Evolutionary conservation across 2,888 invertebrate genomes (phyloP), one percentile per base, ranked within the genome.

Genomic region (Theristus sp.): DNA sequence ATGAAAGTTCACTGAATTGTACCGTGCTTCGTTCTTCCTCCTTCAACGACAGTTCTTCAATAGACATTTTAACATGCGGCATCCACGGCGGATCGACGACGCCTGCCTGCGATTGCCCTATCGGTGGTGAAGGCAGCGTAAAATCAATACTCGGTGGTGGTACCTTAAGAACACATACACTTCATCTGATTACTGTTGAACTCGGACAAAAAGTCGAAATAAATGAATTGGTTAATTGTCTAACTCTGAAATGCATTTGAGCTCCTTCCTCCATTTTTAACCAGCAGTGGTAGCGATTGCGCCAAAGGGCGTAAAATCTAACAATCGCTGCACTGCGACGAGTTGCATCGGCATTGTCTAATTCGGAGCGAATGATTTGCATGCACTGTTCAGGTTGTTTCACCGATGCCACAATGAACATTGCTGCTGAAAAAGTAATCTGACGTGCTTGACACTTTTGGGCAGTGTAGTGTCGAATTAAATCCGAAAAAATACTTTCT

Each of bases 131-230:
- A 0, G 98, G 98, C 58, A 98, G 78, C 0, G 98, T 98, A 74
- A 99, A 99, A 74, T 99, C 98, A 63, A 99, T 98, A 26, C 91
- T 90, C 0, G 98, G 98, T 0, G 98, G 98, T 0, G 96, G 94
- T 1, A 98, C 70, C 75, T 77, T 66, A 26, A 29, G 62, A 59
- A n/a, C 56, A 54, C n/a, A 22, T 20, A 56, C 57, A 27, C 24
- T 20, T 30, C 38, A 31, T 13, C 17, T 10, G 28, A 47, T 1
- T 20, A n/a, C 1, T 24, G 28, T 49, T 2, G 24, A 17, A 52
- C 10, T 13, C 10, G 20, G 20, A 13, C 38, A 13, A 28, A n/a
- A 26, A 1, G 10, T 1, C 30, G 0, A 31, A 20, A n/a, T n/a
- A n/a, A n/a, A n/a, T n/a, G n/a, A n/a, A 38, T 20, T 38, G 10